Conservation (phyloP, 2,797 vertebrate genomes). For the Coregonus ussuriensis region DNA sequence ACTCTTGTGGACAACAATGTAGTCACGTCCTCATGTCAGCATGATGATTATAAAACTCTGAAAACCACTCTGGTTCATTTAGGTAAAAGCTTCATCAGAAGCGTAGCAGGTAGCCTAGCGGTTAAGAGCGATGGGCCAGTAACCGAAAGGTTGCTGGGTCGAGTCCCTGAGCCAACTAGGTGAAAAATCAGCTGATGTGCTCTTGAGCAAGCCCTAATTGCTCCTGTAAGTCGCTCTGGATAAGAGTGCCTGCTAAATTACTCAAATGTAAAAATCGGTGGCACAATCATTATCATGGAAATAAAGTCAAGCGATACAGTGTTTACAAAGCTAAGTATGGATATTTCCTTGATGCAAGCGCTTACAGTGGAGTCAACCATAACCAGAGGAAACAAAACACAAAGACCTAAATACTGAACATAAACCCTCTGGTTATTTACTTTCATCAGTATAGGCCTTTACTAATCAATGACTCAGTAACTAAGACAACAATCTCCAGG, state of each 20-base stretch:
- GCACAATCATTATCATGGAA: neutral
- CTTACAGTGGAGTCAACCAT: neutral
- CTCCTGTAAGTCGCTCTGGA: too few relatives aligned
- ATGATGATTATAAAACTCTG: neutral
- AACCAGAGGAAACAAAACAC: neutral
- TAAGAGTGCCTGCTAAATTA: too few relatives aligned
- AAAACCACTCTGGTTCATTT: neutral
- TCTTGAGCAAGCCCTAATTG: too few relatives aligned
- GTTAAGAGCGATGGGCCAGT: too few relatives aligned
- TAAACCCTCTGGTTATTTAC: too few relatives aligned
- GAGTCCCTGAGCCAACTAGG: too few relatives aligned
- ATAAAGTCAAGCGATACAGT: neutral
- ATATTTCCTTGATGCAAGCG: neutral
- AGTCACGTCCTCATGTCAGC: neutral
- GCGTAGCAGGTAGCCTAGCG: neutral
- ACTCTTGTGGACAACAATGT: neutral
- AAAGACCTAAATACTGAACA: too few relatives aligned
- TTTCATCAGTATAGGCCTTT: too few relatives aligned
- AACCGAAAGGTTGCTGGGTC: too few relatives aligned
- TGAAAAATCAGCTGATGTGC: too few relatives aligned
- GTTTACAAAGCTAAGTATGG: neutral
- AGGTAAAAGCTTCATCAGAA: neutral
- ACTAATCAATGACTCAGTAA: neutral
- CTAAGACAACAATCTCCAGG: neutral
- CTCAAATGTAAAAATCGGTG: too few relatives aligned